Conservation (phyloP, 2,888 invertebrate genomes). For the Megamerina dolium region DNA sequence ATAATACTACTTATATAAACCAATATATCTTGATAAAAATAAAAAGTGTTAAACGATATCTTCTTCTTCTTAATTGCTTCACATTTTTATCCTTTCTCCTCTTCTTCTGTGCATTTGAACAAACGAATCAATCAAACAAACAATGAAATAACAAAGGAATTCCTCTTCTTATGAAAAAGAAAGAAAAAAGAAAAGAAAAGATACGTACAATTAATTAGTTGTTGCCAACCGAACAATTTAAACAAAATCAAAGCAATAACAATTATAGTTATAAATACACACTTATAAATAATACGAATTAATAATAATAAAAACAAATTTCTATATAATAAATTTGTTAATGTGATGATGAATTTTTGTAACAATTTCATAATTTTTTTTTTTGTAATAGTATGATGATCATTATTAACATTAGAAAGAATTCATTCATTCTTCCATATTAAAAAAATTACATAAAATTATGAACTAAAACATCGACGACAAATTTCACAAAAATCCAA, state of each 20-base stretch:
- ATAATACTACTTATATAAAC: slow-evolving; percentile 1
- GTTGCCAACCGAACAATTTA: background rate
- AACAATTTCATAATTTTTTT: no score
- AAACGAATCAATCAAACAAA: slow-evolving; percentile 17
- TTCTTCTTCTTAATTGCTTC: slow-evolving; percentile 40
- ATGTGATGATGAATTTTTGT: no score
- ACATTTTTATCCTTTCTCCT: slow-evolving; percentile 45
- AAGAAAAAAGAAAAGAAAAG: slow-evolving; percentile 45
- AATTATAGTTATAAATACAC: slow-evolving; percentile 4
- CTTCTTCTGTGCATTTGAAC: slow-evolving; percentile 43
- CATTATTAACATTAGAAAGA: no score
- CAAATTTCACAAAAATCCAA: no score
- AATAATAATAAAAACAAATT: slow-evolving; percentile 1
- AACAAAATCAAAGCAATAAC: background rate
- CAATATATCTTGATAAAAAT: slow-evolving; percentile 6
- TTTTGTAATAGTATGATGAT: no score
- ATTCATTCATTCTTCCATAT: no score
- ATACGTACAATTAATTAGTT: slow-evolving; percentile 33
- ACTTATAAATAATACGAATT: background rate
- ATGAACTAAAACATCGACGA: no score
- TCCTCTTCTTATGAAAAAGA: slow-evolving; percentile 46
- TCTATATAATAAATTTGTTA: no score
- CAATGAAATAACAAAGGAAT: slow-evolving; percentile 28
- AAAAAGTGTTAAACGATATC: slow-evolving; percentile 29
- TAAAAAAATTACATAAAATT: no score